Evolutionary conservation across 64 coral and sea anemone species (phyloP).

Genomic region (Astreopora myriophthalma): DNA sequence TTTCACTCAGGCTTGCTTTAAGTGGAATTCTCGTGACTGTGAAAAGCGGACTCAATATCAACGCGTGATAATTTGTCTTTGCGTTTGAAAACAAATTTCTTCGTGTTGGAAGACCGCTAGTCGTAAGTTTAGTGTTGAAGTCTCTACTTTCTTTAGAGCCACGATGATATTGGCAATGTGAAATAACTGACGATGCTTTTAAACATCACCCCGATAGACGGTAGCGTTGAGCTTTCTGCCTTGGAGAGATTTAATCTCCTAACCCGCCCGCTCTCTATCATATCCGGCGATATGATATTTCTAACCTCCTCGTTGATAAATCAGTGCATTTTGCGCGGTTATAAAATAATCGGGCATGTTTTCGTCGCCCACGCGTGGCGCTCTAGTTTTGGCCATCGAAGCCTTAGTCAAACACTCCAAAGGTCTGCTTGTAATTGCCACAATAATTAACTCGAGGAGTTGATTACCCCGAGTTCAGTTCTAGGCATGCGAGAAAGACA

Average conservation of each 20-base stretch:
- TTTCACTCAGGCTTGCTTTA: neutral
- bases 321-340: slow-evolving; percentile 6
- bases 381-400: neutral
- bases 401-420: neutral
- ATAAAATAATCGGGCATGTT: neutral
- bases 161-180: neutral
- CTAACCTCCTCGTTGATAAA: neutral
- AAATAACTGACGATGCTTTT: neutral
- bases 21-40: neutral
- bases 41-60: neutral
- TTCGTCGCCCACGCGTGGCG: neutral
- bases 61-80: neutral
- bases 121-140: neutral
- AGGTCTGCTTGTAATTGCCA: neutral
- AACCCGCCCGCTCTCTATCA: neutral
- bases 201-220: neutral
- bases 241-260: neutral
- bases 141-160: no score
- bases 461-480: no score
- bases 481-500: neutral
- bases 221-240: neutral
- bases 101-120: neutral
- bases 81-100: neutral
- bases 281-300: slow-evolving; percentile 7
- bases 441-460: neutral